Percentiles rank a stretch among this genome's conserved stretches.
phyloP scores from a whole-genome alignment of 92 coral and sea anemone genomes.

The Epizoanthus rinbou region DNA sequence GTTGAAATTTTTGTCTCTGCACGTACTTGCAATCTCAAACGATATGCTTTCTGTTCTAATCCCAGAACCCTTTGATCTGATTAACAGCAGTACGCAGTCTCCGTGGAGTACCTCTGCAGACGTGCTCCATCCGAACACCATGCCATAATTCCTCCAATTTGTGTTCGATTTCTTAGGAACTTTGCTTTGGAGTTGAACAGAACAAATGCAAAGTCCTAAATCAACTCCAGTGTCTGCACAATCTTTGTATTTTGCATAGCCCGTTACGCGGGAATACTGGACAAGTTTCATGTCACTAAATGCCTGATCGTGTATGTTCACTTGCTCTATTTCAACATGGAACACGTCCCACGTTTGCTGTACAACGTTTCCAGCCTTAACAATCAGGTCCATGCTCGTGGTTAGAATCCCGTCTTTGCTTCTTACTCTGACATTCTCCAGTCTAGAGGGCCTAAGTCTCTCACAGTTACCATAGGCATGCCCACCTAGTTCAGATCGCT shows the following conservation, averaged over 20 bases:
- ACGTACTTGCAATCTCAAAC: conserved; percentile 13
- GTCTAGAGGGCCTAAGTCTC: conserved; percentile 18
- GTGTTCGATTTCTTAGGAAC: background rate
- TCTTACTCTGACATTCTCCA: conserved; percentile 12
- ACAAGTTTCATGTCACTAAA: conserved; percentile 25
- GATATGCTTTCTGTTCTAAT: background rate
- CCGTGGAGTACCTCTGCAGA: background rate
- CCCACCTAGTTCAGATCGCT: conserved; percentile 2
- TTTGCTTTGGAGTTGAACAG: background rate
- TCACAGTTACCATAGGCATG: conserved; percentile 30
- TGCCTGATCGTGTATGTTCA: background rate
- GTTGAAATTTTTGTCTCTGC: background rate
- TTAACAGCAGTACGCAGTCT: conserved; percentile 2
- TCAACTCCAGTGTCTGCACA: conserved; percentile 42
- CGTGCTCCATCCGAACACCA: conserved; percentile 4
- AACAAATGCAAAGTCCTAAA: conserved; percentile 37
- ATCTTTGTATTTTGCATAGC: conserved; percentile 28
- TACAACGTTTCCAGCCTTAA: conserved; percentile 39
- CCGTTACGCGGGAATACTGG: conserved; percentile 28
- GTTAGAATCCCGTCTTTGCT: conserved; percentile 5
- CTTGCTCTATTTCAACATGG: conserved; percentile 14
- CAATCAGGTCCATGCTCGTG: conserved; percentile 45
- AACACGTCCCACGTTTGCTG: conserved; percentile 8
- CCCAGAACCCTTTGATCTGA: conserved; percentile 12
- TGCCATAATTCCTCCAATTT: conserved; percentile 2